These are phyloP conservation scores for Mamestra configurata DNA, from an alignment of 1,140 invertebrate genomes.

Conservation along the genomic window DNA sequence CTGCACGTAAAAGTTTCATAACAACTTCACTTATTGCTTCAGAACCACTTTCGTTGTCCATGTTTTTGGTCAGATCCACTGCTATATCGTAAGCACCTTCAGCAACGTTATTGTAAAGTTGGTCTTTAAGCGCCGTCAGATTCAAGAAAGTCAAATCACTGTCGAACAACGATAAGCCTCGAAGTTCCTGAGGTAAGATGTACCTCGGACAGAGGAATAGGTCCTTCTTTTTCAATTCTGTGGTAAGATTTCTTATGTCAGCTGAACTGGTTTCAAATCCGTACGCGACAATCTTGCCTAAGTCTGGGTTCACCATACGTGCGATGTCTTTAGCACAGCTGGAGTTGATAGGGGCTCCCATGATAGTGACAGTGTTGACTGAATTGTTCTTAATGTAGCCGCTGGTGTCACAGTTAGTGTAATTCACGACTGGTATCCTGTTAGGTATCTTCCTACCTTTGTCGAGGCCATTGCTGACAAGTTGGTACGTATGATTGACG, in stretches of 20 bases:
- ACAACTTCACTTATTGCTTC: constrained; percentile 48
- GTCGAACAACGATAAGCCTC: constrained; percentile 54
- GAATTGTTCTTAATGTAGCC: constrained; percentile 61
- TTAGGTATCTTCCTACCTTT: constrained; percentile 60
- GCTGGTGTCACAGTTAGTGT: constrained; percentile 59
- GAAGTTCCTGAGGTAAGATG: constrained; percentile 42
- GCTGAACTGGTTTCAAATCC: constrained; percentile 54
- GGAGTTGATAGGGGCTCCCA: constrained; percentile 61
- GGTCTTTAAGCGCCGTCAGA: constrained; percentile 39
- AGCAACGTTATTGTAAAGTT: constrained; percentile 47
- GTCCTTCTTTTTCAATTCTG: constrained; percentile 47
- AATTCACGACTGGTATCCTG: constrained; percentile 60
- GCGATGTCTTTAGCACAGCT: constrained; percentile 61
- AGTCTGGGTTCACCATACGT: constrained; percentile 53
- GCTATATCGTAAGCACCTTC: constrained; percentile 52
- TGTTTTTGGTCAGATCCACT: constrained; percentile 44
- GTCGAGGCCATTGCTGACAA: constrained; percentile 60
- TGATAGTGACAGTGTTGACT: constrained; percentile 55
- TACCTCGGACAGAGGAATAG: constrained; percentile 50
- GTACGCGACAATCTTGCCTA: constrained; percentile 57
- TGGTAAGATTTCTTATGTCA: constrained; percentile 55
- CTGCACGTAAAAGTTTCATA: constrained; percentile 46
- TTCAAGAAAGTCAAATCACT: constrained; percentile 55
- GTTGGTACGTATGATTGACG: constrained; percentile 59
- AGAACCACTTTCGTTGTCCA: constrained; percentile 34